Percentiles rank a stretch among this genome's conserved stretches.
phyloP scores from a whole-genome alignment of 1,140 invertebrate genomes.

The Ceratina japonica region DNA sequence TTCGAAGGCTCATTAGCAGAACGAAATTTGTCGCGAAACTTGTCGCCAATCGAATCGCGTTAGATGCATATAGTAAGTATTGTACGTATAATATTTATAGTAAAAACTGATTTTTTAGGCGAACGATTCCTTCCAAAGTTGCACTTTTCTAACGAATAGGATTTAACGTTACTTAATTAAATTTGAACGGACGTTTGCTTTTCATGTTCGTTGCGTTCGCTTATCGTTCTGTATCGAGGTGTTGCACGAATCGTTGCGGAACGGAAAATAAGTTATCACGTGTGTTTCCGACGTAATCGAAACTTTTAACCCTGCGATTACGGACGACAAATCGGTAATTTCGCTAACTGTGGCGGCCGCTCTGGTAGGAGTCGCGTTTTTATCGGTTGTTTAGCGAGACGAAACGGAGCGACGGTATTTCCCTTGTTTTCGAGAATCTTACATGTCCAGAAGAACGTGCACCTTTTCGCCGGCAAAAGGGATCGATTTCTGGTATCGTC shows the following conservation, averaged over 20 bases:
- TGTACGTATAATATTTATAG: too few species aligned
- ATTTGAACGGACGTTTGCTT: too few species aligned
- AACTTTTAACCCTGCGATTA: background rate
- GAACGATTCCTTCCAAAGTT: too few species aligned
- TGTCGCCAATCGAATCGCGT: background rate
- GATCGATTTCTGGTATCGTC: slow-evolving; percentile 45
- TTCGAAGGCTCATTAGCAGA: background rate
- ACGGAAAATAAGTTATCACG: background rate
- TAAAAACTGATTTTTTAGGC: too few species aligned
- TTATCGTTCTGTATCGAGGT: too few species aligned
- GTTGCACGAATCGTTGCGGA: background rate
- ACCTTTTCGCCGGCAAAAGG: slow-evolving; percentile 21
- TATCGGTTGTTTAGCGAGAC: background rate
- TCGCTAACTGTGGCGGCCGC: too few species aligned
- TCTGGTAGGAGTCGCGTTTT: background rate
- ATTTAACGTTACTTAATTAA: too few species aligned
- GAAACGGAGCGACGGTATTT: background rate
- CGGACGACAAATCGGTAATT: background rate
- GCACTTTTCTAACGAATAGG: too few species aligned
- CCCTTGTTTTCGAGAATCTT: background rate
- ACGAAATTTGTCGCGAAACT: slow-evolving; percentile 18
- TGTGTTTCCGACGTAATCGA: background rate
- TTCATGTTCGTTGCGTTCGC: too few species aligned
- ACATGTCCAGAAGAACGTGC: background rate
- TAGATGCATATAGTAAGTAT: too few species aligned